Evolutionary conservation across 1,140 invertebrate species (phyloP).

Genomic region (Lethocerus indicus): DNA sequence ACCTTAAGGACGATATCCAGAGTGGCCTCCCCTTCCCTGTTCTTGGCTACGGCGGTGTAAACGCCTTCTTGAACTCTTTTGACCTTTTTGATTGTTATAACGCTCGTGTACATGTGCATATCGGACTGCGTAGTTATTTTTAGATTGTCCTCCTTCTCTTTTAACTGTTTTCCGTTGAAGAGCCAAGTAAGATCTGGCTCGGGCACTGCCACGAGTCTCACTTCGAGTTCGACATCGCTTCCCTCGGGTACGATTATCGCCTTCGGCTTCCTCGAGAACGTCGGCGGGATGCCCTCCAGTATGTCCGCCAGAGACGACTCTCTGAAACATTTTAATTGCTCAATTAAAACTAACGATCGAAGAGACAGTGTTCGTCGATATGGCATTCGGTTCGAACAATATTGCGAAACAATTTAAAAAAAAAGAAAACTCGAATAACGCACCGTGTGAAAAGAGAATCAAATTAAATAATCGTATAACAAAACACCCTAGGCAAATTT

Average conservation of each 20-base stretch:
- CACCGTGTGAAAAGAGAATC: not conserved
- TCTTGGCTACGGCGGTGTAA: constrained; percentile 75
- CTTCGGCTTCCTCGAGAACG: constrained; percentile 76
- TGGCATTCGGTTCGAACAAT: not conserved
- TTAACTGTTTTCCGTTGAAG: constrained; percentile 50
- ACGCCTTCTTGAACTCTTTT: constrained; percentile 62
- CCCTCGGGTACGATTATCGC: constrained; percentile 66
- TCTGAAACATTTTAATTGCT: constrained; percentile 26
- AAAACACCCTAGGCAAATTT: too few relatives aligned
- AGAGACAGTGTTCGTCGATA: not conserved
- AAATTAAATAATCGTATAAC: not conserved
- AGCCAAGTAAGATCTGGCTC: constrained; percentile 79
- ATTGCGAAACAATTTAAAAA: not conserved
- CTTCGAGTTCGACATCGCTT: constrained; percentile 63
- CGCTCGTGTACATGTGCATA: constrained; percentile 76
- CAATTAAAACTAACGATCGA: too few relatives aligned
- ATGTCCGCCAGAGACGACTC: constrained; percentile 83
- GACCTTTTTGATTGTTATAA: constrained; percentile 59
- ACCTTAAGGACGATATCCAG: constrained; percentile 68
- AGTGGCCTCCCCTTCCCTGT: constrained; percentile 74
- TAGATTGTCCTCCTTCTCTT: constrained; percentile 48
- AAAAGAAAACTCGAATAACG: not conserved
- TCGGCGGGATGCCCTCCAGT: constrained; percentile 79
- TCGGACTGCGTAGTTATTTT: constrained; percentile 60
- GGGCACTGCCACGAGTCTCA: constrained; percentile 70